Evolutionary conservation across 1,140 invertebrate genomes (phyloP).

Genomic region (Thrips palmi): DNA sequence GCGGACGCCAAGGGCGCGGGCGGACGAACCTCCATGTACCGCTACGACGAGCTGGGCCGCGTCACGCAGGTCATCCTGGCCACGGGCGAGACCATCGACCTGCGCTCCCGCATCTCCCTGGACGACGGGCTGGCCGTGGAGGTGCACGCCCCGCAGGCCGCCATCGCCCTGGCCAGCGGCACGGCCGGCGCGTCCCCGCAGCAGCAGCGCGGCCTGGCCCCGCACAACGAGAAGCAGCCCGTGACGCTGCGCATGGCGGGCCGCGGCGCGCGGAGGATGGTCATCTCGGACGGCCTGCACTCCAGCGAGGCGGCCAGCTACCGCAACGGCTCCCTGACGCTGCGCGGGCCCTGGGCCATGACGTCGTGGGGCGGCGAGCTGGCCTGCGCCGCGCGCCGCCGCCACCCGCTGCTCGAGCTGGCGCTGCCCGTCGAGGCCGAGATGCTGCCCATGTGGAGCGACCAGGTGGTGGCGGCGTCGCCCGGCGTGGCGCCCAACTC

Average conservation of each 20-base stretch:
- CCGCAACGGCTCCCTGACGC: constrained; percentile 54
- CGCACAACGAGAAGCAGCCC: no score
- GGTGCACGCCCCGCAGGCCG: constrained; percentile 28
- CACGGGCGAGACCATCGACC: constrained; percentile 69
- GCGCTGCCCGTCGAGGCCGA: constrained; percentile 79
- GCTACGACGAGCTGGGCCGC: constrained; percentile 71
- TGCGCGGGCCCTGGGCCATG: constrained; percentile 46
- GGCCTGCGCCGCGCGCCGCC: constrained; percentile 55
- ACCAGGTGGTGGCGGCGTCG: constrained; percentile 39
- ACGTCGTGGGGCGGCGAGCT: constrained; percentile 48
- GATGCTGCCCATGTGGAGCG: constrained; percentile 74
- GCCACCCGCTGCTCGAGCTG: constrained; percentile 70
- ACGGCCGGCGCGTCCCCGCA: no score
- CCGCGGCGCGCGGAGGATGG: not conserved
- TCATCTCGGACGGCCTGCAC: constrained; percentile 28
- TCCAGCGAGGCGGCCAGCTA: constrained; percentile 50
- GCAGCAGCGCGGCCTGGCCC: no score
- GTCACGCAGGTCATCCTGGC: constrained; percentile 69
- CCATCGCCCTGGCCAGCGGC: no score
- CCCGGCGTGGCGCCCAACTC: constrained; percentile 59
- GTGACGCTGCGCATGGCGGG: not conserved
- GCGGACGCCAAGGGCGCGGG: constrained; percentile 37
- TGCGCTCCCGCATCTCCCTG: constrained; percentile 51
- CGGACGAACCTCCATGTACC: constrained; percentile 73
- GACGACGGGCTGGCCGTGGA: constrained; percentile 55